phyloP scores from a whole-genome alignment of 2,797 vertebrate species.

The Etheostoma nigrum region DNA sequence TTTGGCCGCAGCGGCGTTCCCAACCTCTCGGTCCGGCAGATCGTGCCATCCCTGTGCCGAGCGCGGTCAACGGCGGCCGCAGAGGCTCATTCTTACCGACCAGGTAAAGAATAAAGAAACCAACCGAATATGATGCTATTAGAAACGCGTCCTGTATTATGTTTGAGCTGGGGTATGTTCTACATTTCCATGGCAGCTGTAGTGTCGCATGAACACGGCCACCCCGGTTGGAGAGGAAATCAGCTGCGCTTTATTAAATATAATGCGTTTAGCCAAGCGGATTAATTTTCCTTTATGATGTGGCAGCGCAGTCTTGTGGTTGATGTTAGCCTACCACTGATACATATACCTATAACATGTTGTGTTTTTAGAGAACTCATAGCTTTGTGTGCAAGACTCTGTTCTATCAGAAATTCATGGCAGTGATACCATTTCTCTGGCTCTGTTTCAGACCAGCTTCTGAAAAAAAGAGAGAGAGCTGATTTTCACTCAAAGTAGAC shows the following conservation, averaged over 20 bases:
- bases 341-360: background rate
- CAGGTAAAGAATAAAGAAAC: conserved; percentile 35
- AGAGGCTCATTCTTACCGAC: rapidly evolving
- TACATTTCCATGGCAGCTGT: background rate
- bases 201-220: conserved; percentile 23
- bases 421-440: background rate
- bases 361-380: background rate
- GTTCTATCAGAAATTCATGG: background rate
- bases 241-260: conserved; percentile 13
- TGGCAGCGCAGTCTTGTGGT: conserved; percentile 25
- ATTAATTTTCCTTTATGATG: conserved; percentile 35
- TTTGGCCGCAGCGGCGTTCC: conserved; percentile 14
- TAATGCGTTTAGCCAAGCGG: background rate
- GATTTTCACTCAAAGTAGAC: conserved; percentile 8
- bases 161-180: background rate
- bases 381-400: background rate
- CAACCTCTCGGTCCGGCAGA: background rate
- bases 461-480: conserved; percentile 27
- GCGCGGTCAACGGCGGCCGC: background rate
- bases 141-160: too few relatives aligned
- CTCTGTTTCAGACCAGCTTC: conserved; percentile 48
- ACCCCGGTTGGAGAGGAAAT: background rate
- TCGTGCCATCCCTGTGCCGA: background rate
- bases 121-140: background rate
- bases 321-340: conserved; percentile 19